Percentiles rank a stretch among this genome's conserved stretches.
phyloP scores from a whole-genome alignment of 2,888 invertebrate genomes.

The Stenolophus ochropezus region DNA sequence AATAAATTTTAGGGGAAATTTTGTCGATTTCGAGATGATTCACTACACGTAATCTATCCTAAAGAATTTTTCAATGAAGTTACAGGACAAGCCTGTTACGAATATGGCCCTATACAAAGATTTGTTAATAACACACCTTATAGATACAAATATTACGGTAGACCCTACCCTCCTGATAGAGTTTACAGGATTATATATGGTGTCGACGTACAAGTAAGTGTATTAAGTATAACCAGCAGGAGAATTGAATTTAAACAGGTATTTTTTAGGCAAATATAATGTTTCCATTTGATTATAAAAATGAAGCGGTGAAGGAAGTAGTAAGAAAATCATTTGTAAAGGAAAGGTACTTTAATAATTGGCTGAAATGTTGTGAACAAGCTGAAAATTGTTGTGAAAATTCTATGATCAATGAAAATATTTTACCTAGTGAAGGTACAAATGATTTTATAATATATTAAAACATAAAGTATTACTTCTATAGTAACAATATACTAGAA shows the following conservation, averaged over 20 bases:
- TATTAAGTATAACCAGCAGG: too few relatives aligned
- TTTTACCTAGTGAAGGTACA: constrained; percentile 62
- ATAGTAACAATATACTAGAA: too few relatives aligned
- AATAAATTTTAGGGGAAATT: constrained; percentile 11
- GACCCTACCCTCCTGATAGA: not conserved
- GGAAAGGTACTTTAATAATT: constrained; percentile 66
- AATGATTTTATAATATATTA: too few relatives aligned
- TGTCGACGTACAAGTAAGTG: too few relatives aligned
- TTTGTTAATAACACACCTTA: constrained; percentile 2
- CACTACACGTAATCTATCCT: constrained; percentile 29
- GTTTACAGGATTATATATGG: not conserved
- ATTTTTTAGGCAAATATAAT: not conserved
- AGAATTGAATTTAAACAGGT: too few relatives aligned
- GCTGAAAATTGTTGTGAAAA: constrained; percentile 68
- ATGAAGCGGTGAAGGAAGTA: constrained; percentile 60
- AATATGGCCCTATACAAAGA: constrained; percentile 7
- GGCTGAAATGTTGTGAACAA: constrained; percentile 67
- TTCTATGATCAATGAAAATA: constrained; percentile 64
- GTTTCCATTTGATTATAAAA: constrained; percentile 25
- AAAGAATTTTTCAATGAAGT: constrained; percentile 52
- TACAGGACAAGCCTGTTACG: constrained; percentile 60
- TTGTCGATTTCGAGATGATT: constrained; percentile 58
- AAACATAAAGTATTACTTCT: too few relatives aligned
- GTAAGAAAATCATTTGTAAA: constrained; percentile 67
- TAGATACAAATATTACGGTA: not conserved